Evolutionary conservation across 2,113 vertebrate species (phyloP), one percentile per base, ranked within the genome.

Genomic region (Phylloscopus trochiloides): DNA sequence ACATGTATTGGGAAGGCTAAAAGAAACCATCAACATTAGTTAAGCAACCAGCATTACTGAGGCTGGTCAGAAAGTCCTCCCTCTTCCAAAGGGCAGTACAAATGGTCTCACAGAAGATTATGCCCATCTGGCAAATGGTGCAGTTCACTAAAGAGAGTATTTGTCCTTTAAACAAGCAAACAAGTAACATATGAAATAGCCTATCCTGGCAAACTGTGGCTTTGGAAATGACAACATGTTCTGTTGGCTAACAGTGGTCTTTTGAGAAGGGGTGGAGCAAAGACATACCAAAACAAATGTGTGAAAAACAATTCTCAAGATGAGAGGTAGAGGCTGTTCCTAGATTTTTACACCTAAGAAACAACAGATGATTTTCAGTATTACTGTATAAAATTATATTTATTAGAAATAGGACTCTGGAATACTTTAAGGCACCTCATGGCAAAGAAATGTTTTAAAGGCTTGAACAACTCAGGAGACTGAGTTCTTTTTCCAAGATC

Each of bases 391-490:
- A 84, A 92, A 88, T 48, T 9, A 1, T 63, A 45, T 40, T 52
- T 65, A 63, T 54, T 73, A 92, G 55, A 93, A 91, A 63, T 36
- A 94, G 68, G 32, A 65, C 52, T 86, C 32, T 28, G 36, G 75
- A 81, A 82, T 74, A 94, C 42, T 83, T 90, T 48, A 96, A 97
- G 96, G 94, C 95, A 97, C 75, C 83, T 93, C 52, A 70, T n/a
- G 71, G 86, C 10, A 3, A 96, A 93, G 29, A 91, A 90, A 12
- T 75, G 55, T 61, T 95, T 95, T 54, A 77, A 93, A 88, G 75
- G 51, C 62, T 51, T 90, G 42, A 92, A 48, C 52, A 90, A 73
- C 42, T 85, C 66, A 34, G 10, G 67, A 88, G 55, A 61, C 3
- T 9, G 15, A 86, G 48, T 17, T 84, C 16, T 86, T 78, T 57